A percentile compares a stretch with the other conserved stretches of the same genome.
Conservation (phyloP, 2,888 invertebrate species). For the Zygothrica quintamaculata region DNA sequence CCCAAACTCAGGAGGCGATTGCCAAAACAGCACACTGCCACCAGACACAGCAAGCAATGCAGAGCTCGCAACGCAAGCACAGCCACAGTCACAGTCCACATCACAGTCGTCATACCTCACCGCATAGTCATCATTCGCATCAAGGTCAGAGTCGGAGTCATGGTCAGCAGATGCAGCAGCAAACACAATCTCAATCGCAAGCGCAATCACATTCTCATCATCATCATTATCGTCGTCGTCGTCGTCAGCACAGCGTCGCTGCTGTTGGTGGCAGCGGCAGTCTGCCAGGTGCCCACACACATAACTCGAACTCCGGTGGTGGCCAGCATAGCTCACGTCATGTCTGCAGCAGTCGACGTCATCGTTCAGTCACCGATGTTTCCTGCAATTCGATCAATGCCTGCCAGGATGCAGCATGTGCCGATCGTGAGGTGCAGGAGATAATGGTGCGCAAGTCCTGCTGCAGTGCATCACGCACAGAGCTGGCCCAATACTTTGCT, state of each 20-base stretch:
- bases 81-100: slow-evolving; percentile 75
- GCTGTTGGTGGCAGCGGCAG: slow-evolving; percentile 72
- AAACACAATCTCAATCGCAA: slow-evolving; percentile 54
- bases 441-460: slow-evolving; percentile 82
- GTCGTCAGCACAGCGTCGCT: slow-evolving; percentile 60
- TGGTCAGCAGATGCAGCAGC: slow-evolving; percentile 30
- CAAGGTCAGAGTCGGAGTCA: slow-evolving; percentile 33
- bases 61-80: slow-evolving; percentile 63
- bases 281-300: slow-evolving; percentile 70
- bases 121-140: slow-evolving; percentile 76
- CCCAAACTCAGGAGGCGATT: slow-evolving; percentile 40
- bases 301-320: slow-evolving; percentile 47
- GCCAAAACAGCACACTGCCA: slow-evolving; percentile 66
- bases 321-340: slow-evolving; percentile 35
- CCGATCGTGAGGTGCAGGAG: slow-evolving; percentile 83
- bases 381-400: slow-evolving; percentile 79
- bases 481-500: slow-evolving; percentile 84
- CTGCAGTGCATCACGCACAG: slow-evolving; percentile 83
- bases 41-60: slow-evolving; percentile 65
- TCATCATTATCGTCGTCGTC: slow-evolving; percentile 66
- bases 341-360: slow-evolving; percentile 80
- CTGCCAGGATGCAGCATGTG: slow-evolving; percentile 82
- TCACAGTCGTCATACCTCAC: slow-evolving; percentile 80
- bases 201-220: slow-evolving; percentile 64
- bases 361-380: slow-evolving; percentile 83